Evolutionary conservation across 2,888 invertebrate species (phyloP).

Genomic region (Strigamia maritima): DNA sequence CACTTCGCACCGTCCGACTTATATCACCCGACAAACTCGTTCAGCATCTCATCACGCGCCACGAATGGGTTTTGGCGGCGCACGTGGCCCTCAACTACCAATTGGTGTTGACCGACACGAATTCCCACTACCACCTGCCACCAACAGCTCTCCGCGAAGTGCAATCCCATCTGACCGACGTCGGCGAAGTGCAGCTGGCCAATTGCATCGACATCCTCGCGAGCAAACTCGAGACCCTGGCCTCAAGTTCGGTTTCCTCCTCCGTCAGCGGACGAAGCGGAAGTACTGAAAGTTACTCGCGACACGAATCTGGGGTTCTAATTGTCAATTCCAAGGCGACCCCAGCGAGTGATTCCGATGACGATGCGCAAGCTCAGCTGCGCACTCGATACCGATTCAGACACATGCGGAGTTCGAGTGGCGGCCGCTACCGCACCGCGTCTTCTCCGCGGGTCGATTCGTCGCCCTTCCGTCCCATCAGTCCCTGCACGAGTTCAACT

Average conservation of each 20-base stretch:
- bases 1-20: neutral
- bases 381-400: neutral
- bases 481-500: neutral
- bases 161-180: neutral
- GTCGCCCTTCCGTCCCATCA: conserved; percentile 20
- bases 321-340: neutral
- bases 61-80: conserved; percentile 5
- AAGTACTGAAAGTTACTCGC: conserved; percentile 29
- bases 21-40: conserved; percentile 16
- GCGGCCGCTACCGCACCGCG: neutral
- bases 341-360: neutral
- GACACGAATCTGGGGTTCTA: neutral
- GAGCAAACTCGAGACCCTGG: neutral
- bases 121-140: neutral
- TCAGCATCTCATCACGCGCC: neutral
- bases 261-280: conserved; percentile 34
- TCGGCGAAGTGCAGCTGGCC: neutral
- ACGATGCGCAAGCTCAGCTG: neutral
- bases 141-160: neutral
- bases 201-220: neutral
- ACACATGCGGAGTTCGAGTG: neutral
- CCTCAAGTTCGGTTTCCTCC: conserved; percentile 25
- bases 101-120: neutral
- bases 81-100: conserved; percentile 18
- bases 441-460: neutral